These are phyloP conservation scores for Archegozetes longisetosus DNA, from an alignment of 1,140 invertebrate genomes.

Conservation along the genomic window DNA sequence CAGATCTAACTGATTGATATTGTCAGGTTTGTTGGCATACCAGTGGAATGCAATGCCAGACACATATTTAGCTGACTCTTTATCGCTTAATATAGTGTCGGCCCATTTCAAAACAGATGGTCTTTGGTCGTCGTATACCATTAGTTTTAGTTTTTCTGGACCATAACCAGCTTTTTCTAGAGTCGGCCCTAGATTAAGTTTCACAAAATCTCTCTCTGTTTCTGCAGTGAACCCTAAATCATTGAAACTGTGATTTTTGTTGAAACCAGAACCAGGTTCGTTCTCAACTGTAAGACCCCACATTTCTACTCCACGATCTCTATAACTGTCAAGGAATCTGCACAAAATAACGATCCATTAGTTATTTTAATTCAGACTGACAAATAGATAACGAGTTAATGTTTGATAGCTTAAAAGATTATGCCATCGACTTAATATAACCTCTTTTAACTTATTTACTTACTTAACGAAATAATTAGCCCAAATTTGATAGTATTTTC, in stretches of 20 bases:
- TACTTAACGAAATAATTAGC: too few relatives aligned
- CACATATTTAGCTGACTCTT: conserved; percentile 45
- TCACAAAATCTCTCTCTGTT: conserved; percentile 42
- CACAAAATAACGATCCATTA: neutral
- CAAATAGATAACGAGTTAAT: too few relatives aligned
- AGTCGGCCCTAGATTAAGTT: conserved; percentile 46
- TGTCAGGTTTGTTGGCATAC: conserved; percentile 40
- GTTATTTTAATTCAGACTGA: neutral
- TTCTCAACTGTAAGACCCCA: conserved; percentile 47
- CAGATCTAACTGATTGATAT: conserved; percentile 34
- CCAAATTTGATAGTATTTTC: conserved; percentile 32
- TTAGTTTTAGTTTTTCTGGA: conserved; percentile 38
- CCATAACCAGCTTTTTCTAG: conserved; percentile 39
- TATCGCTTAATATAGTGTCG: conserved; percentile 31
- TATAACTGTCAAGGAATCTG: conserved; percentile 44
- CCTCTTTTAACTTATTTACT: too few relatives aligned
- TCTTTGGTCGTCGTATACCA: conserved; percentile 55
- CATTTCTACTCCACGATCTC: conserved; percentile 34
- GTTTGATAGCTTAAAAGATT: too few relatives aligned
- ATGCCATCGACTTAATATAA: too few relatives aligned
- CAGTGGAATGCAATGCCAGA: conserved; percentile 66
- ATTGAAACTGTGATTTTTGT: conserved; percentile 42
- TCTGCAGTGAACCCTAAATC: conserved; percentile 53
- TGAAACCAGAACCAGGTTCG: conserved; percentile 36
- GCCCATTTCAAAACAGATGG: conserved; percentile 43